phyloP scores from a whole-genome alignment of 92 coral and sea anemone species.

The Palythoa grandiflora region DNA sequence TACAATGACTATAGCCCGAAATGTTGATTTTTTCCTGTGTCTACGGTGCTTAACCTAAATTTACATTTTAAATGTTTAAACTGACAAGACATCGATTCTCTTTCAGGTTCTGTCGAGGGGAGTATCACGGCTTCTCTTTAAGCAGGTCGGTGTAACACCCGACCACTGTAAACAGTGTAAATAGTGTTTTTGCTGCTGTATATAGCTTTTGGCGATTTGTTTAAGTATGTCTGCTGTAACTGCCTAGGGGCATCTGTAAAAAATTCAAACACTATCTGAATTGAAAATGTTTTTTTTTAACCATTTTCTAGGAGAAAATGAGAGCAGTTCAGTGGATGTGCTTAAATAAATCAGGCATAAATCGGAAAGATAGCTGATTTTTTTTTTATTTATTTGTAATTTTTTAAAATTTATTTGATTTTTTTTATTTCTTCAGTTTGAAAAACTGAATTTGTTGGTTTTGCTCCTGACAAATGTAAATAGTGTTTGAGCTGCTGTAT shows the following conservation, averaged over 20 bases:
- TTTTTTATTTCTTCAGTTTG: neutral
- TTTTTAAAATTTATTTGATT: no score
- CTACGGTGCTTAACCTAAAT: neutral
- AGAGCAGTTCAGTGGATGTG: no score
- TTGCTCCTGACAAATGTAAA: neutral
- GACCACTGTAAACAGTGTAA: neutral
- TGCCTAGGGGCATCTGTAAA: no score
- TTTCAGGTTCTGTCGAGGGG: neutral
- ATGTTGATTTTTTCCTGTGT: neutral
- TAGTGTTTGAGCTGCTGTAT: neutral
- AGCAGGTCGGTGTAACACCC: neutral
- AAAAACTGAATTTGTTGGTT: neutral
- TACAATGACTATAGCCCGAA: no score
- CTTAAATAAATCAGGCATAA: no score
- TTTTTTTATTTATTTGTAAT: no score
- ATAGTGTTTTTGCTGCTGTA: neutral
- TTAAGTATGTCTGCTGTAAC: no score
- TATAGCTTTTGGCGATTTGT: neutral
- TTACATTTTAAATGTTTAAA: neutral
- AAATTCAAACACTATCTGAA: no score
- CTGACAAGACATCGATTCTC: neutral
- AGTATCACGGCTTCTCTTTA: neutral
- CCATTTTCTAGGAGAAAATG: no score
- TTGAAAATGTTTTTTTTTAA: no score
- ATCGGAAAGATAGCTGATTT: no score